Evolutionary conservation across 2,113 vertebrate species (phyloP).

Genomic region (Sialia sialis): DNA sequence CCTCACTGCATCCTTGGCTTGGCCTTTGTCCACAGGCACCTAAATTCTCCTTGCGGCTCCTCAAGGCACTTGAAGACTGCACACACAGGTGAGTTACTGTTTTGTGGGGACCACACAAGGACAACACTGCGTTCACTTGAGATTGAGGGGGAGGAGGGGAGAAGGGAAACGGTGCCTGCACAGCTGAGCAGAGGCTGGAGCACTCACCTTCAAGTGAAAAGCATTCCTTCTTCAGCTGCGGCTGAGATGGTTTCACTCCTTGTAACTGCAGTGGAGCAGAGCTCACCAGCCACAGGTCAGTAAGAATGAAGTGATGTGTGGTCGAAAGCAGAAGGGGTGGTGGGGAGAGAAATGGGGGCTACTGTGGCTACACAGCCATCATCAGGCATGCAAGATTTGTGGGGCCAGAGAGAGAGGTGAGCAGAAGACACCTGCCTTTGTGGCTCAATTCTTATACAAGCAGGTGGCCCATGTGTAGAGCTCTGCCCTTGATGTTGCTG

Average conservation of each 20-base stretch:
- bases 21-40: neutral
- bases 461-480: neutral
- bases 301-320: neutral
- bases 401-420: neutral
- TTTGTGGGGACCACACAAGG: neutral
- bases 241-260: neutral
- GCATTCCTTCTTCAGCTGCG: fast-evolving
- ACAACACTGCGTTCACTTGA: neutral
- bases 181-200: neutral
- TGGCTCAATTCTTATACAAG: fast-evolving
- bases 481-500: neutral
- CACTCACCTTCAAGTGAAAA: neutral
- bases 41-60: neutral
- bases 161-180: neutral
- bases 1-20: neutral
- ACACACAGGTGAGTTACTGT: neutral
- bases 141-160: neutral
- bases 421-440: neutral
- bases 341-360: neutral
- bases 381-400: neutral
- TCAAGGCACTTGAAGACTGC: neutral
- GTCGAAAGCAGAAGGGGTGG: neutral
- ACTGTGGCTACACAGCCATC: neutral
- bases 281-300: neutral
- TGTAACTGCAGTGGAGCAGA: fast-evolving